Evolutionary conservation across 2,888 invertebrate species (phyloP).

Genomic region (Acleris laterana): DNA sequence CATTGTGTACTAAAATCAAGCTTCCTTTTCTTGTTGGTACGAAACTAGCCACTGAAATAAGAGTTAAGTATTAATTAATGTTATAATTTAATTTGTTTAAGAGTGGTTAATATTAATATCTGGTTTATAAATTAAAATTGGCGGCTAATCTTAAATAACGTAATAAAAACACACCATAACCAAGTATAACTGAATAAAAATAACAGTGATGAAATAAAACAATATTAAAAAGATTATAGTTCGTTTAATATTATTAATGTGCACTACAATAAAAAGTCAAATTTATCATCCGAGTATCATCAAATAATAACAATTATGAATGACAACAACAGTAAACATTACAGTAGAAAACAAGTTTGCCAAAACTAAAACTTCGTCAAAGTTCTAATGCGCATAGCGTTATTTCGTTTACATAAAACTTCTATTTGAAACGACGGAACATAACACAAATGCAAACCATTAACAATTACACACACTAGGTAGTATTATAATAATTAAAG

Average conservation of each 20-base stretch:
- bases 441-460: too few species aligned
- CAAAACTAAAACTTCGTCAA: conserved; percentile 2
- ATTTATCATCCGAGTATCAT: too few species aligned
- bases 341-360: conserved; percentile 1
- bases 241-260: not conserved
- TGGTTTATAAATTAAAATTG: too few species aligned
- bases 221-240: not conserved
- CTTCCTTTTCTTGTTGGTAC: conserved; percentile 75
- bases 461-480: too few species aligned
- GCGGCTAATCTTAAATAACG: too few species aligned
- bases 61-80: conserved; percentile 28
- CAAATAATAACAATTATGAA: too few species aligned
- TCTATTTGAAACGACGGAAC: not conserved
- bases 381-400: conserved; percentile 16
- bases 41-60: conserved; percentile 72
- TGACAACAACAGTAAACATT: too few species aligned
- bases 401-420: not conserved
- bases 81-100: not conserved
- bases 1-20: conserved; percentile 67
- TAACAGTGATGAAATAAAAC: not conserved
- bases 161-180: too few species aligned
- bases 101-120: too few species aligned
- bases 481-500: not conserved
- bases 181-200: too few species aligned
- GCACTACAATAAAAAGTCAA: too few species aligned